Evolutionary conservation across 2,888 invertebrate genomes (phyloP).

Genomic region (Eueremaeus valkanovi): DNA sequence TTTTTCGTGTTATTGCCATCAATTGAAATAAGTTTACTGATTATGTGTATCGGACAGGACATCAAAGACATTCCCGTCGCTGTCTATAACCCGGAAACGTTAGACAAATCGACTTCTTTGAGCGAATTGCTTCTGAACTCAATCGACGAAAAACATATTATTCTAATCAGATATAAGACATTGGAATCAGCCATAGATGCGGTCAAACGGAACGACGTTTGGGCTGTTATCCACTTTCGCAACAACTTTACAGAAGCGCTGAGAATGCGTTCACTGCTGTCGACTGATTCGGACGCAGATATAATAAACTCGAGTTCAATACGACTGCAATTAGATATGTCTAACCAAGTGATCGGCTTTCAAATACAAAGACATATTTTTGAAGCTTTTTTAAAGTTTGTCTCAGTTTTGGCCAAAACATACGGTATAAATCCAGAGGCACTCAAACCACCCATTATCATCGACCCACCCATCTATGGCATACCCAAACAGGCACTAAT

Average conservation of each 20-base stretch:
- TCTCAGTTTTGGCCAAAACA: conserved; percentile 6
- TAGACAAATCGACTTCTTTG: neutral
- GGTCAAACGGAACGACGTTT: conserved; percentile 28
- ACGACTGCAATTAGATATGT: conserved; percentile 37
- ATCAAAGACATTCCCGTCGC: conserved; percentile 36
- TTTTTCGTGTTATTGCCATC: conserved; percentile 40
- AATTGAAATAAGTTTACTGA: conserved; percentile 38
- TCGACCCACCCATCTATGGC: conserved; percentile 39
- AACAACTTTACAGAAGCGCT: conserved; percentile 28
- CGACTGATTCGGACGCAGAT: neutral
- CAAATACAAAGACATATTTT: conserved; percentile 39
- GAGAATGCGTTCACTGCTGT: conserved; percentile 9
- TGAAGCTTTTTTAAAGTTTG: conserved; percentile 36
- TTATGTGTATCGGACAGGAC: conserved; percentile 39
- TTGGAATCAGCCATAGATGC: conserved; percentile 33
- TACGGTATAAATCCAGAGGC: conserved; percentile 35
- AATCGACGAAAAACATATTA: conserved; percentile 12
- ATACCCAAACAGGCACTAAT: conserved; percentile 3
- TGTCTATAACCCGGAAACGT: conserved; percentile 33
- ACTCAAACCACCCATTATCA: conserved; percentile 36
- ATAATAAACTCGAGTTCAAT: conserved; percentile 36
- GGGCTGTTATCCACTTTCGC: conserved; percentile 34
- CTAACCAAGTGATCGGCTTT: conserved; percentile 40
- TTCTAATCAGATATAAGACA: neutral
- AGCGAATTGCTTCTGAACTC: conserved; percentile 35